A percentile compares a stretch with the other conserved stretches of the same genome.
Conservation (phyloP, 2,113 vertebrate genomes). For the Agapornis roseicollis region DNA sequence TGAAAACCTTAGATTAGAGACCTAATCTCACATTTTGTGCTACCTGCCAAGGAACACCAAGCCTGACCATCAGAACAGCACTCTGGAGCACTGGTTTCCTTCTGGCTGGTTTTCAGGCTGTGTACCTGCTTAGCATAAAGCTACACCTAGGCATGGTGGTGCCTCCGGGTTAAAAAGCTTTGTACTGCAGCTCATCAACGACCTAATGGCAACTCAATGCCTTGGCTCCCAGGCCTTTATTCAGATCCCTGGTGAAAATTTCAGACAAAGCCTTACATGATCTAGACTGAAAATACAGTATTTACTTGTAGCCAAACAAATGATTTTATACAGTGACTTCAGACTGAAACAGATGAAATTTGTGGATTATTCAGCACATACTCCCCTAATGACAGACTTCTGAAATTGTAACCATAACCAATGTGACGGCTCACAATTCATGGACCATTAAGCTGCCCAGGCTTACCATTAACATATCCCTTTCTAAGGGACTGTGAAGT, state of each 20-base stretch:
- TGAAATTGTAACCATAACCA: not conserved
- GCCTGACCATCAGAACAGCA: rapidly evolving
- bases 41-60: not conserved
- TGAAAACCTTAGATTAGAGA: not conserved
- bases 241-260: not conserved
- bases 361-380: not conserved
- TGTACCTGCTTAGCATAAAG: not conserved
- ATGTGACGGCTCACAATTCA: not conserved
- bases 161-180: not conserved
- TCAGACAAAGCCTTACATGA: not conserved
- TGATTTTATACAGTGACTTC: not conserved
- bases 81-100: not conserved
- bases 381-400: not conserved
- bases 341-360: not conserved
- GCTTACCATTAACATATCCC: not conserved
- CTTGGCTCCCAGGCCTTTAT: not conserved
- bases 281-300: not conserved
- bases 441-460: not conserved
- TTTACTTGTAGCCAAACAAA: not conserved
- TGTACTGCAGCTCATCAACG: not conserved
- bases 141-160: not conserved
- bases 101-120: not conserved
- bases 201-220: not conserved
- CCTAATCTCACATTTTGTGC: not conserved
- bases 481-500: not conserved